Evolutionary conservation across 2,888 invertebrate species (phyloP).

Genomic region (Agrilus cyanescens): DNA sequence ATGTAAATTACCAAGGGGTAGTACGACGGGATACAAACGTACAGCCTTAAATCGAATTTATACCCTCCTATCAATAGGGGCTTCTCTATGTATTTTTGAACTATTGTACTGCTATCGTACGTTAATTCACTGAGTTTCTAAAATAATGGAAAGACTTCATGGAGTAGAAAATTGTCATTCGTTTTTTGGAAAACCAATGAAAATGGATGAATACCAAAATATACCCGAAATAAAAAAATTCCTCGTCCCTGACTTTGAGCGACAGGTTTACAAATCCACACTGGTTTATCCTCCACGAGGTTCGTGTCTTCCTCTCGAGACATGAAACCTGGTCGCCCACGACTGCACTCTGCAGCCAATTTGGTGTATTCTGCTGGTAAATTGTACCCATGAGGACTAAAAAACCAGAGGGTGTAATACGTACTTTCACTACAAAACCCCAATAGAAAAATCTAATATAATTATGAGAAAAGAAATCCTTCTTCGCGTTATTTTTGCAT

Average conservation of each 20-base stretch:
- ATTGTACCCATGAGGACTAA: constrained; percentile 68
- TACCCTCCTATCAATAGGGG: constrained; percentile 74
- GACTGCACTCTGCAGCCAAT: constrained; percentile 66
- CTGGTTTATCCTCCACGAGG: constrained; percentile 36
- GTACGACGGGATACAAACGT: constrained; percentile 81
- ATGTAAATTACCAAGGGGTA: constrained; percentile 78
- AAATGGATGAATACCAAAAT: not conserved
- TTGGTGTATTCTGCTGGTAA: constrained; percentile 75
- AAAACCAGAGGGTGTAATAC: no score
- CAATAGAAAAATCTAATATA: no score
- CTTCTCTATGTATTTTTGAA: constrained; percentile 68
- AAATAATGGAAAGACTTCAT: constrained; percentile 23
- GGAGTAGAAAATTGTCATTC: not conserved
- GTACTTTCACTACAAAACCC: no score
- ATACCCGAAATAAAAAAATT: constrained; percentile 69
- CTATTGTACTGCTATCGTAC: constrained; percentile 68
- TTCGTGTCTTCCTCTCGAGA: constrained; percentile 35
- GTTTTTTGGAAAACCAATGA: not conserved
- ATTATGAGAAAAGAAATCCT: no score
- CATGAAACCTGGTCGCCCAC: constrained; percentile 26
- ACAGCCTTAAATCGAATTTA: constrained; percentile 84
- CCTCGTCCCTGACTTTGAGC: constrained; percentile 76
- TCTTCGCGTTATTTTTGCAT: no score
- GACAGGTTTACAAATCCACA: constrained; percentile 86
- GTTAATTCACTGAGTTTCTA: constrained; percentile 65